Conservation (phyloP, 2,113 vertebrate species). For the Chroicocephalus ridibundus region DNA sequence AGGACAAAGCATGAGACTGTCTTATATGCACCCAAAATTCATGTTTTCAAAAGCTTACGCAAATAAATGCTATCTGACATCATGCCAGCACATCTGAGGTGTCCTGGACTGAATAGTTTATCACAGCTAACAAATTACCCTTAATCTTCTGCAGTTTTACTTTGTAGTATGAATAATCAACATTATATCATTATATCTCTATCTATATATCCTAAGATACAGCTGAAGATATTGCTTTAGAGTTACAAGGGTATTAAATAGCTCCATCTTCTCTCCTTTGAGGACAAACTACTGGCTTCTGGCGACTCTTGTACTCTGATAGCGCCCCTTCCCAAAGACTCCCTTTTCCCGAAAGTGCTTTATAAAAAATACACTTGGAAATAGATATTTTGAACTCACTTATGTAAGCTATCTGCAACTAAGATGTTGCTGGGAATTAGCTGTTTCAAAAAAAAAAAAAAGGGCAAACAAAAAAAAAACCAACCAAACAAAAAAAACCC, state of each 20-base stretch:
- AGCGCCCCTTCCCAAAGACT: not conserved
- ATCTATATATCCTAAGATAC: not conserved
- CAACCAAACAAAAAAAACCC: not conserved
- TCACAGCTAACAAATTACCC: not conserved
- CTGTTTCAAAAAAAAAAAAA: not conserved
- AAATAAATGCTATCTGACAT: not conserved
- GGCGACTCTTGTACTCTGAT: not conserved
- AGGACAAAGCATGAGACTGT: not conserved
- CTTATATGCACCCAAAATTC: not conserved
- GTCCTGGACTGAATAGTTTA: not conserved
- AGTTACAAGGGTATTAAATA: not conserved
- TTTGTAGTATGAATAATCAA: not conserved
- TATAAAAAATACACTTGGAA: not conserved
- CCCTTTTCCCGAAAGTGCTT: not conserved
- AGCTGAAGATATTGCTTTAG: not conserved
- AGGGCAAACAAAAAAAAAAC: no score
- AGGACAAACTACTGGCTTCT: not conserved
- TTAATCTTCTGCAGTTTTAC: not conserved
- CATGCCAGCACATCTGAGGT: not conserved
- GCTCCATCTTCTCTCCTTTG: accelerated
- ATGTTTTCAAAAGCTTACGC: not conserved
- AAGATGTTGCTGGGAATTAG: not conserved
- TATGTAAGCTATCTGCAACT: not conserved
- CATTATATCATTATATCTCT: not conserved
- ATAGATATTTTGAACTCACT: not conserved